phyloP scores from a whole-genome alignment of 2,113 vertebrate genomes.

The Panurus biarmicus region DNA sequence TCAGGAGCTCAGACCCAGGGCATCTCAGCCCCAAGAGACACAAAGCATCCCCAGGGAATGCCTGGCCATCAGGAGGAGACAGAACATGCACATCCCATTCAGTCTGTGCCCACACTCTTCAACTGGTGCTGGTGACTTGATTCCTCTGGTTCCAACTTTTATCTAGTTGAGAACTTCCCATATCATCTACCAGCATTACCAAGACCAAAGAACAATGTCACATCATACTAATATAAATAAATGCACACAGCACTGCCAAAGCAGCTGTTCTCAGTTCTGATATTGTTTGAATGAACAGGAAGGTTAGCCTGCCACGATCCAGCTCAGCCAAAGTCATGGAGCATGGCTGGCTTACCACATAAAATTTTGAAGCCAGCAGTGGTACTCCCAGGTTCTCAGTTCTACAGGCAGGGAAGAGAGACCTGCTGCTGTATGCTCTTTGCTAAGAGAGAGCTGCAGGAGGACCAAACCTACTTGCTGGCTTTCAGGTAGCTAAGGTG shows the following conservation, averaged over 20 bases:
- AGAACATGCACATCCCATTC: rapidly evolving
- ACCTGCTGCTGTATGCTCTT: not conserved
- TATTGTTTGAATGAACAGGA: not conserved
- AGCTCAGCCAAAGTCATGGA: not conserved
- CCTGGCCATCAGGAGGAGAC: not conserved
- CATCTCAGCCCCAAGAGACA: not conserved
- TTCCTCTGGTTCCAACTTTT: not conserved
- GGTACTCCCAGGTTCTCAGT: no score
- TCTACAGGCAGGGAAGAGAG: not conserved
- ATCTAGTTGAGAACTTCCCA: not conserved
- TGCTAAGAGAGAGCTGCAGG: not conserved
- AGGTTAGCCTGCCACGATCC: rapidly evolving
- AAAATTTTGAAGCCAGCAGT: not conserved
- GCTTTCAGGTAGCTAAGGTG: not conserved
- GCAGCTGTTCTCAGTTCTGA: not conserved
- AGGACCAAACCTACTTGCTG: not conserved
- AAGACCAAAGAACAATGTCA: not conserved
- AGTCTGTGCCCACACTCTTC: not conserved
- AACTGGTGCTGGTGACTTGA: not conserved
- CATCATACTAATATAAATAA: not conserved
- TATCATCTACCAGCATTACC: not conserved
- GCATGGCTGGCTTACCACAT: not conserved
- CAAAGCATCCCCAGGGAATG: not conserved
- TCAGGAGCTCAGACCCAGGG: not conserved
- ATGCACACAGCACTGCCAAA: not conserved